phyloP scores from a whole-genome alignment of 2,797 vertebrate species.

The Craterocephalus amniculus region DNA sequence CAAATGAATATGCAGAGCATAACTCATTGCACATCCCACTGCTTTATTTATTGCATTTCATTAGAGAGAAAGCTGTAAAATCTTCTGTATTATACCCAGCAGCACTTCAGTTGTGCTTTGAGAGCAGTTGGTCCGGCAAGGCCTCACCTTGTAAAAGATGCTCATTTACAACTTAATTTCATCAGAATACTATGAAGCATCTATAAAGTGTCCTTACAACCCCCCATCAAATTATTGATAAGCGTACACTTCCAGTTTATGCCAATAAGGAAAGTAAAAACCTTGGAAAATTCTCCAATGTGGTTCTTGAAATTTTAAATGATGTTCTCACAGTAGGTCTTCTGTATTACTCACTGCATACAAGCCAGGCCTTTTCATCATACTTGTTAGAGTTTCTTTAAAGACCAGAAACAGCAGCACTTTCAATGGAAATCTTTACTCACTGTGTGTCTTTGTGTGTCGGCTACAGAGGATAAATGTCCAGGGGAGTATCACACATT shows the following conservation, averaged over 20 bases:
- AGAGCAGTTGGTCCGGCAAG: slow-evolving; percentile 4
- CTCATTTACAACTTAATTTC: slow-evolving; percentile 6
- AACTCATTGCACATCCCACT: slow-evolving; percentile 10
- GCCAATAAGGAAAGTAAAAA: slow-evolving; percentile 24
- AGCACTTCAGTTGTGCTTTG: slow-evolving; percentile 5
- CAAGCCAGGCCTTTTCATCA: slow-evolving; percentile 34
- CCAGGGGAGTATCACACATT: slow-evolving; percentile 51
- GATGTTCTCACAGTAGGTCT: slow-evolving; percentile 4
- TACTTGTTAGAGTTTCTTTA: slow-evolving; percentile 31
- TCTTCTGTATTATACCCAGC: slow-evolving; percentile 28
- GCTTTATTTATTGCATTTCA: slow-evolving; percentile 47
- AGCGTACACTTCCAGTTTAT: neutral
- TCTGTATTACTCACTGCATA: slow-evolving; percentile 13
- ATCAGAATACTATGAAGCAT: slow-evolving; percentile 11
- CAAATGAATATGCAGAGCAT: slow-evolving; percentile 30
- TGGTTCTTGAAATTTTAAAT: slow-evolving; percentile 36
- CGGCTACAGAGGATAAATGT: slow-evolving; percentile 29
- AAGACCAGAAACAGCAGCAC: slow-evolving; percentile 18
- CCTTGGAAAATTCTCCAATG: slow-evolving; percentile 9
- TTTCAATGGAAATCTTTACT: slow-evolving; percentile 32
- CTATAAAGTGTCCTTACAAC: slow-evolving; percentile 6
- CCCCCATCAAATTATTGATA: slow-evolving; percentile 5
- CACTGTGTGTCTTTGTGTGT: neutral
- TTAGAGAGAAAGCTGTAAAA: slow-evolving; percentile 40
- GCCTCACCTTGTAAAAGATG: slow-evolving; percentile 11